A percentile compares a stretch with the other conserved stretches of the same genome.
Conservation (phyloP, 2,888 invertebrate genomes). For the Pandemis heparana region DNA sequence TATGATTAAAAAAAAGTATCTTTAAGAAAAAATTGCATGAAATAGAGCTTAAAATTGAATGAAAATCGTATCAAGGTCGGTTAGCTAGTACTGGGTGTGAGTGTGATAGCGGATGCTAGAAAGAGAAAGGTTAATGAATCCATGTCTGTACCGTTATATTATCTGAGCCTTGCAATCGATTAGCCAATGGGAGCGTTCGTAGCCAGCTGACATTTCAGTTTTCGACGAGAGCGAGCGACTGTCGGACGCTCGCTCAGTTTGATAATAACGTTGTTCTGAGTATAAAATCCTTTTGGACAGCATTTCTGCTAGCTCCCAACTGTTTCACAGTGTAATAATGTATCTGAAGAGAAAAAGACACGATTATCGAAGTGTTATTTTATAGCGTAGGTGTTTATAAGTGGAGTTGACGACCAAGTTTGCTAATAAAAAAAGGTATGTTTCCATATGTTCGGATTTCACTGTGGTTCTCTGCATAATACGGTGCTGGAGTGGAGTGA, state of each 20-base stretch:
- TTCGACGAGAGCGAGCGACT: constrained; percentile 66
- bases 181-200: constrained; percentile 77
- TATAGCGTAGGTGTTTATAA: constrained; percentile 81
- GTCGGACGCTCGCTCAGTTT: constrained; percentile 66
- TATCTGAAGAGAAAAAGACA: constrained; percentile 84
- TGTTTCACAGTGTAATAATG: constrained; percentile 83
- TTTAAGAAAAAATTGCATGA: constrained; percentile 35
- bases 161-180: constrained; percentile 74
- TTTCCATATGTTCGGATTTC: constrained; percentile 71
- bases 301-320: constrained; percentile 75
- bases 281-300: constrained; percentile 74
- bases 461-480: constrained; percentile 39
- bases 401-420: constrained; percentile 75
- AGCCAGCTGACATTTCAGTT: constrained; percentile 83
- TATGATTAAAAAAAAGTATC: constrained; percentile 44
- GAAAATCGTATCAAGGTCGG: constrained; percentile 70
- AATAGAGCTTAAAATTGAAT: constrained; percentile 48
- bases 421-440: constrained; percentile 74
- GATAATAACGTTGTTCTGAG: constrained; percentile 54
- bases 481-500: constrained; percentile 18
- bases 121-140: constrained; percentile 59
- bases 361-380: constrained; percentile 82
- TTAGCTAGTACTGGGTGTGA: constrained; percentile 56
- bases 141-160: constrained; percentile 58
- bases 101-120: constrained; percentile 60